Base-by-base conservation (phyloP, 2,113 vertebrate genomes). In the Erythrocebus patas region DNA sequence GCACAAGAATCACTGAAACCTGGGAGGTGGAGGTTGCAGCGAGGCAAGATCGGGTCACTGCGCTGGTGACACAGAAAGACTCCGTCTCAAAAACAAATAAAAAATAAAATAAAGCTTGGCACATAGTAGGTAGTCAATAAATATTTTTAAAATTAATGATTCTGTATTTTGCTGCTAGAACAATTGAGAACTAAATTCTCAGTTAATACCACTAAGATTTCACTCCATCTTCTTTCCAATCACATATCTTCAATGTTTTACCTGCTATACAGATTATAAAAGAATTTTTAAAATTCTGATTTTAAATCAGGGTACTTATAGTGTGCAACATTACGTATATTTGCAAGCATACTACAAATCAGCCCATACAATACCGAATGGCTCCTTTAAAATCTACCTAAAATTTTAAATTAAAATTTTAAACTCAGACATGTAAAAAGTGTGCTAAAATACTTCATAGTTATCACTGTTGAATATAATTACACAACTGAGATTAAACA, bases 251-350 rank as follows among this genome's bases (percentile, higher is more conserved):
- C 64, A 93, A 22, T 40, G 25, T 84, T 95, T 68, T 76, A 72
- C 1, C 27, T 61, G 5, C 23, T 78, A 78, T 32, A 85, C 12
- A 66, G 23, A 73, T 59, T n/a, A 52, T 55, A 45, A 96, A 85
- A 93, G 22, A 93, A 52, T 35, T 59, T 93, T 40, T 61, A 50
- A 94, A 90, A 80, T 32, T 92, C 59, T 66, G 35, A 57, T 38
- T 94, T 94, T 93, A 87, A 75, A 91, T 96, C 80, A 68, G 40
- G 27, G 70, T 81, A 61, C 38, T 91, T 81, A 55, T 18, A 95
- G 80, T 95, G 86, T 79, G 45, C 32, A 93, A 91, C 6, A 80
- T 25, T 64, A 68, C 35, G 59, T 22, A 72, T 5, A 85, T 64
- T 80, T 79, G 50, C 43, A 94, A 83, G 45, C 23, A 45, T 30